Conservation (phyloP, 2,113 vertebrate species). For the Grammomys dolichurus region DNA sequence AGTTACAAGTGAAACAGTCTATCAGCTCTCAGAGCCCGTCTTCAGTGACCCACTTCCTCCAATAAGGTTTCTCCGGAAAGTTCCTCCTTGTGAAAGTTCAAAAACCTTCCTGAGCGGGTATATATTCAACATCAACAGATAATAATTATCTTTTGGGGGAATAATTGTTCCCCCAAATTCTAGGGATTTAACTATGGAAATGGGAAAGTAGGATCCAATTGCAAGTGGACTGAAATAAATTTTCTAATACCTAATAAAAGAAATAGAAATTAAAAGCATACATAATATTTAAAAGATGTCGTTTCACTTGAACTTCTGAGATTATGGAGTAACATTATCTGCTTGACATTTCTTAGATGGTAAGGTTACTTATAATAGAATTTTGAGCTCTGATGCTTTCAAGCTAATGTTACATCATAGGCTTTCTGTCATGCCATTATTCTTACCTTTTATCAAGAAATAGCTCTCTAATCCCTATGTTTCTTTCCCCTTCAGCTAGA, state of each 20-base stretch:
- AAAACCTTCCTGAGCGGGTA: not conserved
- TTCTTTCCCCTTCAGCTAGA: constrained; percentile 39
- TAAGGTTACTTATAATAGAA: not conserved
- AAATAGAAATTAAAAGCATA: constrained; percentile 27
- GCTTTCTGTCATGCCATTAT: not conserved
- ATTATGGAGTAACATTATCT: not conserved
- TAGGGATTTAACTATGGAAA: not conserved
- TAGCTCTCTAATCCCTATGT: not conserved
- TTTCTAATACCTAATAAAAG: not conserved
- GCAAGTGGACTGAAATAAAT: not conserved
- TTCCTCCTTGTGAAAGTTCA: not conserved
- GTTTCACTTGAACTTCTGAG: not conserved
- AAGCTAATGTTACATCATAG: constrained; percentile 9
- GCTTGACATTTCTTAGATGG: not conserved
- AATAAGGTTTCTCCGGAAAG: not conserved
- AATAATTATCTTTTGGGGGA: not conserved
- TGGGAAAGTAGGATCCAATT: not conserved
- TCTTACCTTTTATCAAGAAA: constrained; percentile 47
- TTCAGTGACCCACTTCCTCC: not conserved
- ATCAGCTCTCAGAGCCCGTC: not conserved
- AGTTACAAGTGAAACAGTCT: not conserved
- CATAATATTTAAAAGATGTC: not conserved
- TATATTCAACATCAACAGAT: not conserved
- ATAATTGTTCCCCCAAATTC: not conserved
- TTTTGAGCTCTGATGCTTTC: constrained; percentile 24